Evolutionary conservation across 2,888 invertebrate genomes (phyloP).

Genomic region (Drosophila eohydei): DNA sequence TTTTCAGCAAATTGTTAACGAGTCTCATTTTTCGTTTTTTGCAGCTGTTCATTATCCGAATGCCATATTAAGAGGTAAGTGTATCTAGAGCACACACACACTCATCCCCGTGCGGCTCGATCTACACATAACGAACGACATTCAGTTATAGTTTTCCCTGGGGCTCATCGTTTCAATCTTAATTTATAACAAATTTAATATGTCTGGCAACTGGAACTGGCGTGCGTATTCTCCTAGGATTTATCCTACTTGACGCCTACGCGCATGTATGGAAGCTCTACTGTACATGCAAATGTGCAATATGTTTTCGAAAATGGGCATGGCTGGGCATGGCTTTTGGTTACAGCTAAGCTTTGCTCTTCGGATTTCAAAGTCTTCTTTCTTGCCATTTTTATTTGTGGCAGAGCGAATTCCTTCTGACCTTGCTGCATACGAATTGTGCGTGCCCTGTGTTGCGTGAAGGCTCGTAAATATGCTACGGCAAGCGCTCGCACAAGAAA

Average conservation of each 20-base stretch:
- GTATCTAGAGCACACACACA: not conserved
- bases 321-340: constrained; percentile 33
- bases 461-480: constrained; percentile 60
- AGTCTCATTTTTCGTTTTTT: constrained; percentile 17
- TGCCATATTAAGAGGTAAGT: constrained; percentile 43
- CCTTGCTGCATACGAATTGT: constrained; percentile 8
- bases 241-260: constrained; percentile 36
- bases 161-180: constrained; percentile 68
- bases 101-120: too few species aligned
- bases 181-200: constrained; percentile 74
- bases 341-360: constrained; percentile 35
- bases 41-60: constrained; percentile 26
- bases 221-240: constrained; percentile 53
- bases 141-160: constrained; percentile 30
- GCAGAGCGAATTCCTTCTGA: not conserved
- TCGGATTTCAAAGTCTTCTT: constrained; percentile 25
- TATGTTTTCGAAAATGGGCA: constrained; percentile 29
- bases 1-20: constrained; percentile 39
- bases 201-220: constrained; percentile 10
- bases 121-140: constrained; percentile 9
- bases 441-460: constrained; percentile 31
- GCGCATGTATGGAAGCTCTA: constrained; percentile 24
- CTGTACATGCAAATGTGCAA: constrained; percentile 58
- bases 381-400: not conserved
- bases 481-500: constrained; percentile 21